These are phyloP conservation scores for Diphyllodes magnificus DNA, from an alignment of 2,113 vertebrate species.

Conservation along the genomic window DNA sequence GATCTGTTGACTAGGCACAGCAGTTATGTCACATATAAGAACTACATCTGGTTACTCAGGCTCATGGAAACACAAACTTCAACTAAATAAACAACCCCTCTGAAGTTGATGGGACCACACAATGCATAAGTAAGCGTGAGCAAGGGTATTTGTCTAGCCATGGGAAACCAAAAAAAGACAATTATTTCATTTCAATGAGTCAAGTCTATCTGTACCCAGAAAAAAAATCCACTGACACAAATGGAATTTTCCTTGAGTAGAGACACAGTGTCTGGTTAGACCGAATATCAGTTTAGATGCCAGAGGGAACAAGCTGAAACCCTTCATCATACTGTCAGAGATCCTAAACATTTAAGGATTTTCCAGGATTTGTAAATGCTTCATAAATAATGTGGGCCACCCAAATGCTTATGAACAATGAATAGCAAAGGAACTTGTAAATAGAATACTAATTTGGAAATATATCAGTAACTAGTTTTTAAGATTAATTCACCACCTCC, in stretches of 20 bases:
- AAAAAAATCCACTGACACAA: not conserved
- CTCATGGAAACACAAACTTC: not conserved
- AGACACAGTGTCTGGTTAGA: not conserved
- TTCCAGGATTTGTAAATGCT: not conserved
- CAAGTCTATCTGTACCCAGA: not conserved
- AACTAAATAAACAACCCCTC: not conserved
- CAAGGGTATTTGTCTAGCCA: not conserved
- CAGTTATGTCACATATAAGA: not conserved
- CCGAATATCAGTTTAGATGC: not conserved
- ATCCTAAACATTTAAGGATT: not conserved
- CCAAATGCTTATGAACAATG: not conserved
- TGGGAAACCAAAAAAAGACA: not conserved
- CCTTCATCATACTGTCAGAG: not conserved
- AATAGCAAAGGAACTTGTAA: not conserved
- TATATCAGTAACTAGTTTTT: not conserved
- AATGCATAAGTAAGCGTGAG: not conserved
- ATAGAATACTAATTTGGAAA: not conserved
- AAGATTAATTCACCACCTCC: not conserved
- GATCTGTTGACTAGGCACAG: not conserved
- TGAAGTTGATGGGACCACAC: not conserved
- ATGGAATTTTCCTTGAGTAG: not conserved
- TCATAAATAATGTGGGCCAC: not conserved
- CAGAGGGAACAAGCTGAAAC: not conserved
- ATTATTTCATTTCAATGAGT: not conserved
- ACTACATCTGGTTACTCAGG: not conserved